Evolutionary conservation across 1,140 invertebrate genomes (phyloP).

Genomic region (Pseudomyrmex flavicornis): DNA sequence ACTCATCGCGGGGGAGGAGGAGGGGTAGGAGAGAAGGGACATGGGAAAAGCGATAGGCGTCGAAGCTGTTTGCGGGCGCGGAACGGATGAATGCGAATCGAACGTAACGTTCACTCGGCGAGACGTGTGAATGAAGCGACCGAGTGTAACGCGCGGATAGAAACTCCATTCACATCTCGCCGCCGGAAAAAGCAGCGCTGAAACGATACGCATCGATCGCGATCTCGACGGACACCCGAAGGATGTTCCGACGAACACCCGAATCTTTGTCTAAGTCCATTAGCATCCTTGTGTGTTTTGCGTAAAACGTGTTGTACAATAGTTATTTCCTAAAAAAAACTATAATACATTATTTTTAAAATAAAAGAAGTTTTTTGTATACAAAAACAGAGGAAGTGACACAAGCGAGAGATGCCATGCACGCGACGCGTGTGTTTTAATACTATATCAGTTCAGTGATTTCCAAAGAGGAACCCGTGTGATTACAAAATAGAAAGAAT

Average conservation of each 20-base stretch:
- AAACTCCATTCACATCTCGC: constrained; percentile 64
- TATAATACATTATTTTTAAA: no score
- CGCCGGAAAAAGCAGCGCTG: constrained; percentile 52
- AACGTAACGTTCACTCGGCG: constrained; percentile 39
- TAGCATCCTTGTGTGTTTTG: background rate
- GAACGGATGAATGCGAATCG: constrained; percentile 64
- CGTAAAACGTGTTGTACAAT: background rate
- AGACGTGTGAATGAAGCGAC: constrained; percentile 68
- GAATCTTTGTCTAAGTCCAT: constrained; percentile 50
- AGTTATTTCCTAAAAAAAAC: no score
- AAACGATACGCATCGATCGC: constrained; percentile 39
- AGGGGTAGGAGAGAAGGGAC: background rate
- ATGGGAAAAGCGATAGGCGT: constrained; percentile 34
- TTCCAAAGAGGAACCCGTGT: no score
- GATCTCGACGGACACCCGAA: constrained; percentile 31
- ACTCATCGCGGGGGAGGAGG: background rate
- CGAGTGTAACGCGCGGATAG: constrained; percentile 47
- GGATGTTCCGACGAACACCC: constrained; percentile 44
- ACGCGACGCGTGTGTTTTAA: no score
- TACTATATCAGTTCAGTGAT: no score
- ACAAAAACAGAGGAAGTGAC: no score
- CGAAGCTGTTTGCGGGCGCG: background rate
- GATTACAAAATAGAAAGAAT: background rate
- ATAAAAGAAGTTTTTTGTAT: no score
- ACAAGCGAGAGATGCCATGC: no score